phyloP scores from a whole-genome alignment of 2,888 invertebrate genomes.

The Cantharis flavilabris region DNA sequence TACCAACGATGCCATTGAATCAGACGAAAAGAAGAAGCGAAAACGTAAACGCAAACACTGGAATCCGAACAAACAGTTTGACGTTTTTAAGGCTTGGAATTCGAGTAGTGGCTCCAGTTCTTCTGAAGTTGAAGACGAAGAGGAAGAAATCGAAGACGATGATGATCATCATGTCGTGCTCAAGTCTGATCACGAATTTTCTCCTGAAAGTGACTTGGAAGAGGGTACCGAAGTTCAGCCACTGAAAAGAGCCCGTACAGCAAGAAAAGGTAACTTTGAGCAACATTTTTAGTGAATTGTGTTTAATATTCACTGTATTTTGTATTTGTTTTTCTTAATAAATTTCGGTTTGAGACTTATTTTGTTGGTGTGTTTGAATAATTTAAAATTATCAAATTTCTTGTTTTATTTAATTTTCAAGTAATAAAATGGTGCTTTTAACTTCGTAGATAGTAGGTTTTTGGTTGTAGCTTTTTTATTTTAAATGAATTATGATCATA shows the following conservation, averaged over 20 bases:
- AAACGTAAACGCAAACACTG: slow-evolving; percentile 47
- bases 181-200: slow-evolving; percentile 91
- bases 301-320: not conserved
- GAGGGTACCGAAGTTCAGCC: slow-evolving; percentile 75
- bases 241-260: slow-evolving; percentile 81
- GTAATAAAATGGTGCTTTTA: not conserved
- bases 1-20: slow-evolving; percentile 53
- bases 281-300: not conserved
- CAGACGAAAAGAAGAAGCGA: slow-evolving; percentile 54
- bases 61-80: slow-evolving; percentile 51
- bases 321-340: not conserved
- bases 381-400: not conserved
- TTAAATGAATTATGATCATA: slow-evolving; percentile 18
- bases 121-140: slow-evolving; percentile 51
- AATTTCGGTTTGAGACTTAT: not conserved
- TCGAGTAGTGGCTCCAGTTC: slow-evolving; percentile 62
- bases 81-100: slow-evolving; percentile 63
- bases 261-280: slow-evolving; percentile 68
- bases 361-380: not conserved
- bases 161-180: slow-evolving; percentile 57
- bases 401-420: not conserved
- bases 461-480: not conserved
- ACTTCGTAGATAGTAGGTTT: not conserved
- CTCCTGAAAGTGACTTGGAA: slow-evolving; percentile 85
- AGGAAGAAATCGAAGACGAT: slow-evolving; percentile 56